A percentile compares a stretch with the other conserved stretches of the same genome.
phyloP scores from a whole-genome alignment of 2,888 invertebrate genomes.

The Camponotus fellah region DNA sequence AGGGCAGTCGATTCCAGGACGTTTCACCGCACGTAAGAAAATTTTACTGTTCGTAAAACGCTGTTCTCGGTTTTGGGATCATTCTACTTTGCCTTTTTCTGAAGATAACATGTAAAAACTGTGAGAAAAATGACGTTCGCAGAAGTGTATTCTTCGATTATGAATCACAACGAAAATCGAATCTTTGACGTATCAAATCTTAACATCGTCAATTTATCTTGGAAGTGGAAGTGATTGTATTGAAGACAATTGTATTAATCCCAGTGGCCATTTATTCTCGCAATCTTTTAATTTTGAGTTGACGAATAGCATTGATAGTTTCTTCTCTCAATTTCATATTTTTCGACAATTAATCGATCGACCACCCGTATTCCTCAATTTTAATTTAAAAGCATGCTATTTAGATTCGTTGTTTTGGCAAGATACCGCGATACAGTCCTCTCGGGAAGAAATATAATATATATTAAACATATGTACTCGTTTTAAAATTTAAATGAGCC shows the following conservation, averaged over 20 bases:
- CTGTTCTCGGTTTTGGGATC: not conserved
- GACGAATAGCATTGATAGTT: not conserved
- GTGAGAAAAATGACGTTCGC: not conserved
- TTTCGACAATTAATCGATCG: not conserved
- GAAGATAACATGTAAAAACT: not conserved
- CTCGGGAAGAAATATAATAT: not conserved
- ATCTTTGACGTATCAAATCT: constrained; percentile 6
- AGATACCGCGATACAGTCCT: not conserved
- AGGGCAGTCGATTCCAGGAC: constrained; percentile 62
- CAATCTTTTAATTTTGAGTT: not conserved
- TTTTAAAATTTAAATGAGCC: constrained; percentile 44
- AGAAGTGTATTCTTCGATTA: constrained; percentile 25
- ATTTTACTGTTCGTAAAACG: constrained; percentile 30
- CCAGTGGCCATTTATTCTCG: not conserved
- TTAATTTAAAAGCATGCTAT: not conserved
- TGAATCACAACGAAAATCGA: not conserved
- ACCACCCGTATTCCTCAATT: not conserved
- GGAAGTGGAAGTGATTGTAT: not conserved
- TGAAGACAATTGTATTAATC: too few relatives aligned
- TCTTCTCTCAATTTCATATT: not conserved
- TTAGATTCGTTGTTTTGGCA: not conserved
- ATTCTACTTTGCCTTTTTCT: constrained; percentile 3
- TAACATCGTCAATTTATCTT: constrained; percentile 58
- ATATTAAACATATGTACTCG: not conserved
- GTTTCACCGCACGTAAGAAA: constrained; percentile 51